phyloP scores from a whole-genome alignment of 2,113 vertebrate species.

The Lampris incognitus region DNA sequence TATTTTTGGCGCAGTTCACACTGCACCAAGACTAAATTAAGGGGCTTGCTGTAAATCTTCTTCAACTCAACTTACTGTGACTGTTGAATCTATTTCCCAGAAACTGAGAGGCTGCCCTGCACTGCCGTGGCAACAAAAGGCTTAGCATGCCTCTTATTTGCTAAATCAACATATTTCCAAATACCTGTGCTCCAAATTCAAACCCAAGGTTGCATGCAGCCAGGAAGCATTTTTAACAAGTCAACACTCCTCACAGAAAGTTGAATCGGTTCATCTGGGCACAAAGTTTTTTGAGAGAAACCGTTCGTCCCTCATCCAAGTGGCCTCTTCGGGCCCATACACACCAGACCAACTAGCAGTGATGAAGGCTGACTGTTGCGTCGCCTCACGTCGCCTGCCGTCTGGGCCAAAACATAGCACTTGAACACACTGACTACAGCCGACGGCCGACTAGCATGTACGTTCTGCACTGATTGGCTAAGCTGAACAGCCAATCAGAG shows the following conservation, averaged over 20 bases:
- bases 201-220: constrained; percentile 36
- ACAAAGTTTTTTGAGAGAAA: no score
- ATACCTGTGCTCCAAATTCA: constrained; percentile 33
- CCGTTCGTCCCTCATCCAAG: no score
- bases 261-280: no score
- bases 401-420: no score
- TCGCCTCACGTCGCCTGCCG: no score
- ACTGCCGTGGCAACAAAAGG: constrained; percentile 48
- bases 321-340: no score
- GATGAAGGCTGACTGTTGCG: no score
- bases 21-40: background rate
- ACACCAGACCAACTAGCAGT: no score
- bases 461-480: no score
- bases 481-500: no score
- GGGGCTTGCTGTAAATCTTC: constrained; percentile 18
- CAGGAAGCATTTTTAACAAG: constrained; percentile 12
- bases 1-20: constrained; percentile 40
- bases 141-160: constrained; percentile 73
- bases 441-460: no score
- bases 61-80: constrained; percentile 28
- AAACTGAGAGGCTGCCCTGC: constrained; percentile 10
- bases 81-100: constrained; percentile 31
- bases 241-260: constrained; percentile 21
- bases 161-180: constrained; percentile 62
- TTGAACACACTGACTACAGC: no score